These are phyloP conservation scores for Erythrocercus mccallii DNA, from an alignment of 2,113 vertebrate genomes.

Conservation along the genomic window DNA sequence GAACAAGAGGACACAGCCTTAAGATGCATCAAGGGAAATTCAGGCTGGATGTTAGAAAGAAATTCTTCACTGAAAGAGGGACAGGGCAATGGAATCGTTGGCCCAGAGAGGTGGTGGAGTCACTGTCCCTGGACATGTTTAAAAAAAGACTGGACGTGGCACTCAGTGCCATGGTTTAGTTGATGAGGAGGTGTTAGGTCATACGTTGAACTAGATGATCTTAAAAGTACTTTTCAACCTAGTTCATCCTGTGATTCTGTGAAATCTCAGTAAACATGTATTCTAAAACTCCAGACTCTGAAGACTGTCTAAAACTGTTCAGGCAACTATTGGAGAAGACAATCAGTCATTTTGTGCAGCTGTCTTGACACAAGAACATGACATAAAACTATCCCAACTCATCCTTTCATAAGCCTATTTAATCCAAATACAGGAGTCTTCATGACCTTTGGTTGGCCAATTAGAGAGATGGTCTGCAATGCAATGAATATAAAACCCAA, in stretches of 20 bases:
- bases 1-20: neutral
- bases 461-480: neutral
- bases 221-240: neutral
- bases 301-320: neutral
- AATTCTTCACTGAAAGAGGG: neutral
- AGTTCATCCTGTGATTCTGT: neutral
- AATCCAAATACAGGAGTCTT: neutral
- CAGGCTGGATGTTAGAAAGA: neutral
- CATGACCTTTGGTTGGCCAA: neutral
- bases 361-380: neutral
- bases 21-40: neutral
- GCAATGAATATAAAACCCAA: neutral
- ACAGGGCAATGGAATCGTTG: fast-evolving
- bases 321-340: neutral
- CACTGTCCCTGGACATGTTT: fast-evolving
- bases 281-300: neutral
- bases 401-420: neutral
- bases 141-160: fast-evolving
- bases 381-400: neutral
- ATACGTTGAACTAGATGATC: neutral
- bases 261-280: neutral
- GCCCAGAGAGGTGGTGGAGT: neutral
- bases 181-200: neutral
- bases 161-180: neutral
- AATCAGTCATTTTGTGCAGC: neutral